A percentile compares a stretch with the other conserved stretches of the same genome.
Evolutionary conservation across 92 coral and sea anemone genomes (phyloP).

Genomic region (Zoanthus sociatus): DNA sequence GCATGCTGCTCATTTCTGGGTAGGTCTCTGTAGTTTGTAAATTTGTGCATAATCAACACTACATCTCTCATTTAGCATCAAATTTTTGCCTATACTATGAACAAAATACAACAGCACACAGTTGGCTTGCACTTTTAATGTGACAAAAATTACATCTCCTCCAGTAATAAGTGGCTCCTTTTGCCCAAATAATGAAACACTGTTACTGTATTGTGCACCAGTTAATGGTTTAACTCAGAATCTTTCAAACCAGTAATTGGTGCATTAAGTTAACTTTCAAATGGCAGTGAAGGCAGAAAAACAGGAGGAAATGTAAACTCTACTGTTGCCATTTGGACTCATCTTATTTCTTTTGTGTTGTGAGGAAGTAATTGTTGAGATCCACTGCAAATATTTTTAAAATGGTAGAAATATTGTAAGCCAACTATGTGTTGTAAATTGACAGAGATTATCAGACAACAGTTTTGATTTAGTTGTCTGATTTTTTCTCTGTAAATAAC

Average conservation of each 20-base stretch:
- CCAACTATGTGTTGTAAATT: conserved; percentile 28
- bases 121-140: conserved; percentile 28
- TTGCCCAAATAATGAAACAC: background rate
- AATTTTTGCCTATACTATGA: background rate
- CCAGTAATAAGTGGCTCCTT: background rate
- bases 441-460: conserved; percentile 27
- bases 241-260: background rate
- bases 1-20: conserved; percentile 1
- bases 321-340: background rate
- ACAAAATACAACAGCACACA: background rate
- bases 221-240: background rate
- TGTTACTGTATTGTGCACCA: background rate
- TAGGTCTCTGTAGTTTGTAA: conserved; percentile 1
- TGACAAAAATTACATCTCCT: background rate
- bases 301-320: background rate
- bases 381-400: background rate
- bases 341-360: conserved; percentile 8
- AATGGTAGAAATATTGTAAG: conserved; percentile 1
- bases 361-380: conserved; percentile 1
- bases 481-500: conserved; percentile 32
- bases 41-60: conserved; percentile 4
- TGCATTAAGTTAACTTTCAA: background rate
- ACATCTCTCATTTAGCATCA: conserved; percentile 14
- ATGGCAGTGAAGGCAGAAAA: conserved; percentile 3
- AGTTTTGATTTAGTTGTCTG: conserved; percentile 3